These are phyloP conservation scores for Watsonalla binaria DNA, from an alignment of 2,888 invertebrate species.

Conservation along the genomic window DNA sequence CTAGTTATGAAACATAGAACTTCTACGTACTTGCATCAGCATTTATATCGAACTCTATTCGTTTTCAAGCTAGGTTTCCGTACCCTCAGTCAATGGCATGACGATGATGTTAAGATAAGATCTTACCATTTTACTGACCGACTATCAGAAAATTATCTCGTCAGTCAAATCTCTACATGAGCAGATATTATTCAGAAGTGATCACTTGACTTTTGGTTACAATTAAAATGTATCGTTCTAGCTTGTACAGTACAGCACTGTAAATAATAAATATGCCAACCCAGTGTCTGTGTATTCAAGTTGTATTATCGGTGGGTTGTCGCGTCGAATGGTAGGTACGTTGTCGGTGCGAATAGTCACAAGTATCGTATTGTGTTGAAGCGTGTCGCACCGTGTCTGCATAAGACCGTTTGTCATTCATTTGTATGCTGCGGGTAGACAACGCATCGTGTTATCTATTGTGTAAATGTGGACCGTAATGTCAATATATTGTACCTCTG, in stretches of 20 bases:
- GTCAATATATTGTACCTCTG: conserved; percentile 33
- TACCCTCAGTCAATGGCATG: too few relatives aligned
- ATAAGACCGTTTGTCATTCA: conserved; percentile 45
- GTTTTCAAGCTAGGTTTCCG: too few relatives aligned
- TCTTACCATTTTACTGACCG: too few relatives aligned
- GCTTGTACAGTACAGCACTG: neutral
- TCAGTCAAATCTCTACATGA: neutral
- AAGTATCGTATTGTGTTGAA: conserved; percentile 36
- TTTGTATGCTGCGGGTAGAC: conserved; percentile 52
- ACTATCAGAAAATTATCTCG: neutral
- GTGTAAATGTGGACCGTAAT: conserved; percentile 55
- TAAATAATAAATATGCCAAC: conserved; percentile 1
- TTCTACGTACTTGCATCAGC: too few relatives aligned
- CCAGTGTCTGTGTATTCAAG: conserved; percentile 4
- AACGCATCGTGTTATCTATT: conserved; percentile 49
- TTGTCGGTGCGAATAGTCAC: conserved; percentile 13
- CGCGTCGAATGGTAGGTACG: conserved; percentile 4
- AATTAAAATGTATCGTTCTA: neutral
- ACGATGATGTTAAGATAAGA: too few relatives aligned
- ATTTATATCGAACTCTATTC: too few relatives aligned
- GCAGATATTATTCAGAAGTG: neutral
- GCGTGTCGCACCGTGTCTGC: conserved; percentile 39
- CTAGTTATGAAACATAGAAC: neutral
- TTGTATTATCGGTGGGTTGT: conserved; percentile 1
- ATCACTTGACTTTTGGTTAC: neutral